Evolutionary conservation across 2,797 vertebrate species (phyloP), one percentile per base, ranked within the genome.

Genomic region (Delichon dasypus): DNA sequence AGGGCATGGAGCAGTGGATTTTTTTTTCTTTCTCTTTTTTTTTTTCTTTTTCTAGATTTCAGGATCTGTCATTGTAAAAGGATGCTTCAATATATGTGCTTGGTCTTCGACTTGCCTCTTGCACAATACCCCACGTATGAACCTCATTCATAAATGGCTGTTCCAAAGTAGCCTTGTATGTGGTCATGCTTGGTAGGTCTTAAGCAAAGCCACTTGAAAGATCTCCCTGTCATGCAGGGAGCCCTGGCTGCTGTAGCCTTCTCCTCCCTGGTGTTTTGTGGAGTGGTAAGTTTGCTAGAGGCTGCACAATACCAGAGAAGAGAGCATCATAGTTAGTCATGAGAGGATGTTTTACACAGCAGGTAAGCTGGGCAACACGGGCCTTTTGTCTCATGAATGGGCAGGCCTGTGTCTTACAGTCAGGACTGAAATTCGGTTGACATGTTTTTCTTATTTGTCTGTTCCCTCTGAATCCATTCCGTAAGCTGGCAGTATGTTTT

Each of bases 271-370:
- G 27, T 29, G 12, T 25, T n/a, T 50, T 44, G 61, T 5, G 8
- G 32, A 92, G 65, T 3, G 10, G 9, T 40, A 27, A 50, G 26
- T 68, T 75, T 70, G 13, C 54, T 40, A 42, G 27, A 51, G 40
- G 12, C n/a, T 55, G 18, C 7, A 5, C 5, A 45, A 26, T 5
- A 53, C 50, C 4, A 60, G 53, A 53, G 72, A 27, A 51, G 75
- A 58, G 27, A 48, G 13, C 2, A 0, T 36, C 2, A 1, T 16
- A 67, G 51, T 58, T 29, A 55, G 45, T 74, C 42, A 5, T 1
- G 1, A 62, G 51, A 5, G 3, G 45, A 0, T 19, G 25, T 71
- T 61, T 74, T 51, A 21, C 9, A 0, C 25, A n/a, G 54, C 0
- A 4, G 51, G 38, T 42, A 40, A 54, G 30, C 19, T 66, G 66